Evolutionary conservation across 2,888 invertebrate genomes (phyloP).

Genomic region (Scaptomyza reducta): DNA sequence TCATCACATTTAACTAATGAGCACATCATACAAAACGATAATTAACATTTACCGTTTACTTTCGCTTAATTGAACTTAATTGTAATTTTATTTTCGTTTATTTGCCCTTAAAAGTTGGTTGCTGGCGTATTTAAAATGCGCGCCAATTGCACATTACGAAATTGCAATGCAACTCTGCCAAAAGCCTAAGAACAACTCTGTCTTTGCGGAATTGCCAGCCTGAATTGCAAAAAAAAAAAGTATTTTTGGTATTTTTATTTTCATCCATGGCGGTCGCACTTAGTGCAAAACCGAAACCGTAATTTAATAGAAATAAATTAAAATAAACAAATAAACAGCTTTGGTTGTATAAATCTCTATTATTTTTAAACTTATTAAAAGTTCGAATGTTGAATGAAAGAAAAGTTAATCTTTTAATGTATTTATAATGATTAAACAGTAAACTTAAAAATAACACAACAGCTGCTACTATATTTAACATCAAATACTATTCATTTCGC

Average conservation of each 20-base stretch:
- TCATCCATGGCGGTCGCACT: neutral
- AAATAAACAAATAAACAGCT: neutral
- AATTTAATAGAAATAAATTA: neutral
- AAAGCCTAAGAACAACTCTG: constrained; percentile 25
- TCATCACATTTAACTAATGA: constrained; percentile 15
- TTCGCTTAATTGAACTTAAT: neutral
- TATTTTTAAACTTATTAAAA: too few species aligned
- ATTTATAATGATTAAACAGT: neutral
- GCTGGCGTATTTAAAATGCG: constrained; percentile 14
- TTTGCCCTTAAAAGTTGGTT: too few species aligned
- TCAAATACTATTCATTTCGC: constrained; percentile 12
- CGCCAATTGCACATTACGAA: constrained; percentile 12
- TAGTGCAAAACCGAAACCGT: neutral
- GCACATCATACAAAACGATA: constrained; percentile 3
- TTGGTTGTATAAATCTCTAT: too few species aligned
- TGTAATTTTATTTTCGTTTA: neutral
- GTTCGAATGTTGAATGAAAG: too few species aligned
- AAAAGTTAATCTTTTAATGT: too few species aligned
- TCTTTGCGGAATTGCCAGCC: neutral
- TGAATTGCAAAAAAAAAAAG: constrained; percentile 4
- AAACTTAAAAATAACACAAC: neutral
- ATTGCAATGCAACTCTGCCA: constrained; percentile 14
- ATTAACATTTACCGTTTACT: neutral
- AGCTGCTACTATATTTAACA: neutral
- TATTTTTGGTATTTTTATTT: constrained; percentile 15